A percentile compares a stretch with the other conserved stretches of the same genome.
Evolutionary conservation across 2,797 vertebrate species (phyloP).

Genomic region (Valencia hispanica): DNA sequence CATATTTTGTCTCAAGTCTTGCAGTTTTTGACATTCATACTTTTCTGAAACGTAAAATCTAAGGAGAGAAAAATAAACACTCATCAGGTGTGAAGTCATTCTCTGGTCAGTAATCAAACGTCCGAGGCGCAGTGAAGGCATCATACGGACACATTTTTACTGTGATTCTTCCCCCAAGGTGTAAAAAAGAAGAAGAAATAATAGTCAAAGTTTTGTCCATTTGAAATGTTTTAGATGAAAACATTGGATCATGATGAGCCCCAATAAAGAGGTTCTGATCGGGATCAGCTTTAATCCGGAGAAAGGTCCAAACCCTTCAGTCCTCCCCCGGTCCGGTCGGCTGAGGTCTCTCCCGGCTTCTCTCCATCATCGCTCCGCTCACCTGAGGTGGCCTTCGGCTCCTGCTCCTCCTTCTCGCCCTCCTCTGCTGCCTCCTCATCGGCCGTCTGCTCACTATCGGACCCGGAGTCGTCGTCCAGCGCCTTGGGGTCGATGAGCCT

Average conservation of each 20-base stretch:
- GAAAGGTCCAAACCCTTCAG: neutral
- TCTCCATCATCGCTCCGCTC: neutral
- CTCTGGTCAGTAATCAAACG: neutral
- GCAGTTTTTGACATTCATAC: no score
- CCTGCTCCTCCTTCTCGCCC: no score
- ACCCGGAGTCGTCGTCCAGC: slow-evolving; percentile 4
- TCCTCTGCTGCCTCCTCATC: neutral
- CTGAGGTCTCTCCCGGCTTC: neutral
- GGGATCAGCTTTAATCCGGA: neutral
- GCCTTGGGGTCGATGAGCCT: slow-evolving; percentile 1
- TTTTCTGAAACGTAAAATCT: neutral
- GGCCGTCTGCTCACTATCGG: neutral
- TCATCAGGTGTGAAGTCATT: neutral
- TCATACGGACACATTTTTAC: neutral
- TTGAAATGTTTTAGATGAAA: neutral
- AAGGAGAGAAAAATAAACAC: neutral
- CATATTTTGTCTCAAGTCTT: neutral
- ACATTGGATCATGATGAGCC: neutral
- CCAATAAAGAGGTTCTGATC: neutral
- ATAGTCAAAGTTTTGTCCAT: neutral
- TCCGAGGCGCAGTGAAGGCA: neutral
- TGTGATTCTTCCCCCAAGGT: neutral
- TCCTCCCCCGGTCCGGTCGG: neutral
- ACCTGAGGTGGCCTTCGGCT: neutral
- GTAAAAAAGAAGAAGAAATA: neutral